Percentiles rank a stretch among this genome's conserved stretches.
phyloP scores from a whole-genome alignment of 2,797 vertebrate species.

The Poecilia wingei region DNA sequence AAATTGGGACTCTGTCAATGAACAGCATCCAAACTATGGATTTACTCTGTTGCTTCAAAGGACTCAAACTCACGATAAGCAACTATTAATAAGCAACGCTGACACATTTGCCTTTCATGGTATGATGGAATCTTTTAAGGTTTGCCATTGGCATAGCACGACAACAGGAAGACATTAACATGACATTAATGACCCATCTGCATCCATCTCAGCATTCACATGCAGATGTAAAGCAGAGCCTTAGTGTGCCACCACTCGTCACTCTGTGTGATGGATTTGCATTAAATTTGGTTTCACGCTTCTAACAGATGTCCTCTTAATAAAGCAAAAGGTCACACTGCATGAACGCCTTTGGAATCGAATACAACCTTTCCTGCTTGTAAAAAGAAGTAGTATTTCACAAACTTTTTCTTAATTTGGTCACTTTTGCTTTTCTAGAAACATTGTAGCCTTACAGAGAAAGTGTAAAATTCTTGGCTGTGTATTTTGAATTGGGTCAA shows the following conservation, averaged over 20 bases:
- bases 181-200: conserved; percentile 64
- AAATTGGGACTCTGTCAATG: neutral
- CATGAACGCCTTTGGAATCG: neutral
- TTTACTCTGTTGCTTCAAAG: neutral
- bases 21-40: neutral
- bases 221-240: conserved; percentile 53
- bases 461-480: neutral
- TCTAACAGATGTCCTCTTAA: conserved; percentile 31
- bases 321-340: conserved; percentile 48
- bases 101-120: neutral
- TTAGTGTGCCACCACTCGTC: conserved; percentile 29
- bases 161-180: conserved; percentile 22
- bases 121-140: conserved; percentile 26
- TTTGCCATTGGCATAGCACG: neutral
- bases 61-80: conserved; percentile 2
- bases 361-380: neutral
- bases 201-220: conserved; percentile 58
- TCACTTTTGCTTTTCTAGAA: neutral
- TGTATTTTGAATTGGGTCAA: neutral
- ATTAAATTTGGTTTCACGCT: conserved; percentile 73
- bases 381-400: neutral
- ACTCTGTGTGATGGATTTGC: conserved; percentile 65
- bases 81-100: neutral
- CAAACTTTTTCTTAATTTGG: neutral
- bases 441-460: neutral